Evolutionary conservation across 2,797 vertebrate genomes (phyloP).

Genomic region (Oreochromis grahami): DNA sequence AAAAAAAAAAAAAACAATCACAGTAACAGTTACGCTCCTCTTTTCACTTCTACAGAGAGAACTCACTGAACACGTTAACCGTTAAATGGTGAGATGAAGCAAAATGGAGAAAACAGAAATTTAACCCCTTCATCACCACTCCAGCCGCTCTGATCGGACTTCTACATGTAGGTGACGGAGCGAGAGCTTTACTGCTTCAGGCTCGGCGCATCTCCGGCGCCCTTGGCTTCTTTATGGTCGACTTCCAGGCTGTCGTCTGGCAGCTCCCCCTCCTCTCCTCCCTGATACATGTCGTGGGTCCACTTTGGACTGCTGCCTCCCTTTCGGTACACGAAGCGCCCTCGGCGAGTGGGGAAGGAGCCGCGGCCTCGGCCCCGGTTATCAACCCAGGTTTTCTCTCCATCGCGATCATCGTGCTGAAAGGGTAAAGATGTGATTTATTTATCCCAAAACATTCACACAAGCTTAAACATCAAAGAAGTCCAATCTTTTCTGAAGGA

Average conservation of each 20-base stretch:
- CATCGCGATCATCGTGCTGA: constrained; percentile 96
- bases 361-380: constrained; percentile 83
- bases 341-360: constrained; percentile 84
- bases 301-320: constrained; percentile 79
- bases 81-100: neutral
- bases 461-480: fast-evolving
- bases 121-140: neutral
- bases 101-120: neutral
- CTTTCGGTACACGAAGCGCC: constrained; percentile 89
- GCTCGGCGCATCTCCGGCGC: constrained; percentile 55
- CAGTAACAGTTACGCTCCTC: neutral
- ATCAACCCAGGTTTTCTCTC: constrained; percentile 90
- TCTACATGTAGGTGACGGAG: neutral
- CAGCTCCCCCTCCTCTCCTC: constrained; percentile 83
- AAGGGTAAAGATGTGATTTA: neutral
- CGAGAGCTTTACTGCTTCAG: constrained; percentile 71
- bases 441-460: neutral
- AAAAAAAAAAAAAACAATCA: neutral
- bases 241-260: constrained; percentile 83
- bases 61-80: neutral
- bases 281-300: constrained; percentile 89
- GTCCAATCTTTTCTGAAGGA: neutral
- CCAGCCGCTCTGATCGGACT: neutral
- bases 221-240: constrained; percentile 83
- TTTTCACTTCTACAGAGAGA: neutral